Percentiles rank a stretch among this genome's conserved stretches.
phyloP scores from a whole-genome alignment of 2,797 vertebrate species.

The Phaenicophaeus curvirostris region DNA sequence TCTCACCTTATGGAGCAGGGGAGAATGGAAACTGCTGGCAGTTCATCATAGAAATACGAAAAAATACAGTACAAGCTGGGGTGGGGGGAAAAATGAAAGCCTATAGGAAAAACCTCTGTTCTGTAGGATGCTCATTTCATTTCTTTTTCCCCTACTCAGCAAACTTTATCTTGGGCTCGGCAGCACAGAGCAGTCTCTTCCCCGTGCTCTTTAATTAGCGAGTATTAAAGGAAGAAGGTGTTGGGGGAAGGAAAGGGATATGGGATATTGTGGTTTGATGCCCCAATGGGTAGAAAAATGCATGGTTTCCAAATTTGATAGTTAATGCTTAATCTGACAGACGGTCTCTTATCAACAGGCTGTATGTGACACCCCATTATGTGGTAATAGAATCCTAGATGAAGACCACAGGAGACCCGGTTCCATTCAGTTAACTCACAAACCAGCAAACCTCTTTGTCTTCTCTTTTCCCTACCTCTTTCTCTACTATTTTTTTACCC shows the following conservation, averaged over 20 bases:
- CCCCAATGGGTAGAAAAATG: conserved; percentile 41
- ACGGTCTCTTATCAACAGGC: conserved; percentile 49
- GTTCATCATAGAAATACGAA: background rate
- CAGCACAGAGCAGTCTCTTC: background rate
- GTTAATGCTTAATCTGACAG: conserved; percentile 64
- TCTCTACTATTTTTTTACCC: background rate
- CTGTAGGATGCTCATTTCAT: conserved; percentile 30
- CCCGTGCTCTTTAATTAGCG: conserved; percentile 10
- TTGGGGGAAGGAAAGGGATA: background rate
- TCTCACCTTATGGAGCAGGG: conserved; percentile 43
- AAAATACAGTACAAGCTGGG: background rate
- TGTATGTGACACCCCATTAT: conserved; percentile 44
- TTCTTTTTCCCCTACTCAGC: conserved; percentile 39
- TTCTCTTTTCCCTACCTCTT: conserved; percentile 4
- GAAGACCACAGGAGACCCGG: conserved; percentile 45
- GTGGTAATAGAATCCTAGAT: conserved; percentile 58
- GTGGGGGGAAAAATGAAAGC: conserved; percentile 4
- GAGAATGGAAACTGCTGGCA: conserved; percentile 21
- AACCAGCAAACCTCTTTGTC: conserved; percentile 40
- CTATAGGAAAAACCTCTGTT: conserved; percentile 20
- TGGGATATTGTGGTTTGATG: conserved; percentile 30
- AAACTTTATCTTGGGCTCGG: conserved; percentile 31
- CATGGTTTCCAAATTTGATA: conserved; percentile 41
- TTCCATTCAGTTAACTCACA: conserved; percentile 58
- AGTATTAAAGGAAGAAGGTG: background rate